Base-by-base conservation (phyloP, 2,888 invertebrate genomes). In the Itoplectis maculator region DNA sequence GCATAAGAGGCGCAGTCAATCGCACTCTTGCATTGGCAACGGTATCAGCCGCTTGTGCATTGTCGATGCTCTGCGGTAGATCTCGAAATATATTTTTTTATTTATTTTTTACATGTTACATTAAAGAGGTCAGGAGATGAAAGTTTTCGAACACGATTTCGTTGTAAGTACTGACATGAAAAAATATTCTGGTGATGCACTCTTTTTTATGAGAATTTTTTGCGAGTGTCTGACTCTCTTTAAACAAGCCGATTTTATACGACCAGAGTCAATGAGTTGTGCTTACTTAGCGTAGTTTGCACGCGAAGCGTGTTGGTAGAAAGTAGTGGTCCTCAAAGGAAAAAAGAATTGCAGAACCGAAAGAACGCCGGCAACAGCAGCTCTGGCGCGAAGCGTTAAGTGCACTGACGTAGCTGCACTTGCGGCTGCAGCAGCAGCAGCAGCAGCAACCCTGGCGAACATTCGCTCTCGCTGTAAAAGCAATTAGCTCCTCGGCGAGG, bases 401-500 rank as follows among this genome's bases (percentile, higher is more conserved):
- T 84, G 81, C 82, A 84, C 77, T 73, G 82, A 78, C 59, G 75
- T 63, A 72, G 72, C 75, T 80, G 81, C 74, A 65, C 77, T 73
- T 70, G 76, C 68, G 54, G 78, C n/a, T 51, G 73, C 42, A 47
- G 69, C 74, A 49, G 63, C 74, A 83, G 78, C n/a, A 45, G 73
- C 42, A 47, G 69, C 74, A 49, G 63, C 74, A 83, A 75, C 74
- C 74, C 78, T 20, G 76, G 18, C 40, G 72, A 63, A 42, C 69
- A 49, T 49, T 79, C 61, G 54, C 69, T 72, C 74, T 74, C 82
- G 77, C 66, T 83, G 84, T 81, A 81, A 81, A 86, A 84, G 84
- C 83, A 84, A 86, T 83, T 84, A 85, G 84, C 81, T 81, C 78
- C 73, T 81, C 70, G 65, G 54, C 82, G 45, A 69, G 79, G 80